Percentiles rank a stretch among this genome's conserved stretches.
Conservation (phyloP, 2,888 invertebrate species). For the Caenorhabditis afra region DNA sequence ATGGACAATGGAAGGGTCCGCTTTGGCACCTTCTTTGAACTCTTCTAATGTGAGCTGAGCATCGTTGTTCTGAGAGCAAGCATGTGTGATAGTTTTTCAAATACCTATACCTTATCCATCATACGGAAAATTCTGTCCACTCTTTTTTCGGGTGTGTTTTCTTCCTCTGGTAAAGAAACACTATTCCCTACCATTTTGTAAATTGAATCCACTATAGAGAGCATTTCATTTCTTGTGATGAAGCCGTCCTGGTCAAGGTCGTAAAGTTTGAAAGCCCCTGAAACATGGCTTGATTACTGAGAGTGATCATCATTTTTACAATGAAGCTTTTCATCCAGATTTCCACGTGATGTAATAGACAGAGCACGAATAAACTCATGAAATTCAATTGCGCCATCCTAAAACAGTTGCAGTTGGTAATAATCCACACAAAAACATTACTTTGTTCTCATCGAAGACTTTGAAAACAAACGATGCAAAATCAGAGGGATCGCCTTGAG, state of each 20-base stretch:
- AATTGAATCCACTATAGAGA: slow-evolving; percentile 96
- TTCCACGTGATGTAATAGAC: slow-evolving; percentile 97
- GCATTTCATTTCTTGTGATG: slow-evolving; percentile 95
- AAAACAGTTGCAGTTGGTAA: too few species aligned
- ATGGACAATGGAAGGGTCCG: slow-evolving; percentile 97
- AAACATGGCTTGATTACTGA: slow-evolving; percentile 77
- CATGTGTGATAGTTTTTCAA: slow-evolving; percentile 4
- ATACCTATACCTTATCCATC: slow-evolving; percentile 87
- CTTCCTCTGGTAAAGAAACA: slow-evolving; percentile 79
- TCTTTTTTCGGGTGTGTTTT: slow-evolving; percentile 86
- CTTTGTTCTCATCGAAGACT: slow-evolving; percentile 98
- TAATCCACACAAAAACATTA: too few species aligned
- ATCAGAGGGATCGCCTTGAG: slow-evolving; percentile 98
- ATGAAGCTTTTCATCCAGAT: slow-evolving; percentile 97
- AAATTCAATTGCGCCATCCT: slow-evolving; percentile 99
- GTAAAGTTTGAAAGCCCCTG: slow-evolving; percentile 96
- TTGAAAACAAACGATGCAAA: slow-evolving; percentile 98
- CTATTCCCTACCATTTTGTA: slow-evolving; percentile 93
- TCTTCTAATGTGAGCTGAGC: slow-evolving; percentile 95
- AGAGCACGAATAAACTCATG: slow-evolving; percentile 98
- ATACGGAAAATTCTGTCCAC: slow-evolving; percentile 99
- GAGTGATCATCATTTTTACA: too few species aligned
- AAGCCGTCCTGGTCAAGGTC: slow-evolving; percentile 97
- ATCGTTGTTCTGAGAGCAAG: slow-evolving; percentile 88
- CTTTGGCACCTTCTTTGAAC: slow-evolving; percentile 97